A percentile compares a stretch with the other conserved stretches of the same genome.
These are phyloP conservation scores for Nomada ferruginata DNA, from an alignment of 2,888 invertebrate genomes.

Conservation along the genomic window DNA sequence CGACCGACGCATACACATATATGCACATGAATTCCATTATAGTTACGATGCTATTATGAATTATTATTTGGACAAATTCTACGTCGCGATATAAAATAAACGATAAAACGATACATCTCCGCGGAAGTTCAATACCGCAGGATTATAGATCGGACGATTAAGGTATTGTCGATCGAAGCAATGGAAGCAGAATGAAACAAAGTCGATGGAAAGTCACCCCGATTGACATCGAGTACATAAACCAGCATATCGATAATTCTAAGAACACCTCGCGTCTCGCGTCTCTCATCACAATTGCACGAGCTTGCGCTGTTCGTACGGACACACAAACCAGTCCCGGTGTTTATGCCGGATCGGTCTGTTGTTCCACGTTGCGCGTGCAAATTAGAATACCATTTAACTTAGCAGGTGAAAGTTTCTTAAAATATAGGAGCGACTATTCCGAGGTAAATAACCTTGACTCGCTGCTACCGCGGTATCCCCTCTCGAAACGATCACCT, in stretches of 20 bases:
- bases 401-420: background rate
- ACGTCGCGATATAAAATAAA: slow-evolving; percentile 84
- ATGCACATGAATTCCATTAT: slow-evolving; percentile 77
- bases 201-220: background rate
- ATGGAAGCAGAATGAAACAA: too few species aligned
- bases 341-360: slow-evolving; percentile 4
- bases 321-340: background rate
- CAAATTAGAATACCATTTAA: background rate
- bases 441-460: background rate
- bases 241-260: slow-evolving; percentile 36
- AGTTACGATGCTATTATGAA: slow-evolving; percentile 77
- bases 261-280: slow-evolving; percentile 10
- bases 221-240: background rate
- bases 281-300: background rate
- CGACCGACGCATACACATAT: slow-evolving; percentile 51
- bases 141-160: background rate
- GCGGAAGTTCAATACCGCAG: background rate
- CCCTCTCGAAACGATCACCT: background rate
- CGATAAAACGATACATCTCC: slow-evolving; percentile 69
- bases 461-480: background rate
- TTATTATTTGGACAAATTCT: slow-evolving; percentile 83
- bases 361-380: background rate
- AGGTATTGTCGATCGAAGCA: background rate
- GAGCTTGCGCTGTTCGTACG: slow-evolving; percentile 21
- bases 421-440: background rate